These are phyloP conservation scores for Gymnodraco acuticeps DNA, from an alignment of 2,797 vertebrate species.

Conservation along the genomic window DNA sequence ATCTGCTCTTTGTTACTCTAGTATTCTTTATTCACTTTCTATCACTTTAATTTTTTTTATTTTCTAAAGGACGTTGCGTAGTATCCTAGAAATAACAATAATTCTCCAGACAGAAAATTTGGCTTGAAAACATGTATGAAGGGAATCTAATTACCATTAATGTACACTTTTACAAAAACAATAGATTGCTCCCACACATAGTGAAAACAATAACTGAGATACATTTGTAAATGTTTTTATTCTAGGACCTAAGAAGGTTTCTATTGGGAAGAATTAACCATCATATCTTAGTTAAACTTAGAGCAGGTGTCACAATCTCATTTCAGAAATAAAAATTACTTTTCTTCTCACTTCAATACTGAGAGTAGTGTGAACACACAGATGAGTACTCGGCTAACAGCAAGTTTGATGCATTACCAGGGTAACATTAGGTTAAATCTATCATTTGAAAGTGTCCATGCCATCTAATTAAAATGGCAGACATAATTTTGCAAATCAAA, in stretches of 20 bases:
- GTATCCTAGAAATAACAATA: background rate
- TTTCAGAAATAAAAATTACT: constrained; percentile 27
- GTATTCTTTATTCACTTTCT: background rate
- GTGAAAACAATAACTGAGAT: background rate
- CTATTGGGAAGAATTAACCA: background rate
- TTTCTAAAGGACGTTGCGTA: background rate
- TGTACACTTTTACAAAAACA: too few relatives aligned
- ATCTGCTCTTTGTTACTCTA: background rate
- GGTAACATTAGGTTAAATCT: constrained; percentile 34
- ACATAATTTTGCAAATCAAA: constrained; percentile 33
- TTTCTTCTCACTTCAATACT: constrained; percentile 5
- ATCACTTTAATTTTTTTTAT: background rate
- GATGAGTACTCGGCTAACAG: background rate
- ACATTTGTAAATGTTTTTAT: background rate
- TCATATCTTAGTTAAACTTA: constrained; percentile 9
- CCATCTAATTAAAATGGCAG: constrained; percentile 34
- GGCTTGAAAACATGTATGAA: too few relatives aligned
- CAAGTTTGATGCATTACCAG: constrained; percentile 36
- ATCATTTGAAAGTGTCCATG: constrained; percentile 20
- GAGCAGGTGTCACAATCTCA: constrained; percentile 16
- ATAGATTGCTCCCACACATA: background rate
- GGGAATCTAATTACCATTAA: too few relatives aligned
- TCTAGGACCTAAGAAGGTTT: background rate
- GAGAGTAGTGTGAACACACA: background rate
- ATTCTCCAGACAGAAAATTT: background rate